Percentiles rank a stretch among this genome's conserved stretches.
phyloP scores from a whole-genome alignment of 2,797 vertebrate genomes.

The Scomberomorus guttatus region DNA sequence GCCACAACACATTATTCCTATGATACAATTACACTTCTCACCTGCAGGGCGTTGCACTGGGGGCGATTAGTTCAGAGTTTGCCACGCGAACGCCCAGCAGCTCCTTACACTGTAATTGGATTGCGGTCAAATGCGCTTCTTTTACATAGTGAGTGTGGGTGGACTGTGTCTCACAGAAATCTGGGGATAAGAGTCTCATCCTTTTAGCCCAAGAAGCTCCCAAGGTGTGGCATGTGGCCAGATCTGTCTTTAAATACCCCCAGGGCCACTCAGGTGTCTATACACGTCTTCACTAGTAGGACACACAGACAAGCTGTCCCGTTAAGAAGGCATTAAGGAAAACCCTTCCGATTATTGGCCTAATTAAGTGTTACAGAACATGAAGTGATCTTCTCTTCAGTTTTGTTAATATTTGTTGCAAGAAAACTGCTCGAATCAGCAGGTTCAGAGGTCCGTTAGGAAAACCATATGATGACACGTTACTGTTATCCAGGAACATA shows the following conservation, averaged over 20 bases:
- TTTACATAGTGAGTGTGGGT: constrained; percentile 37
- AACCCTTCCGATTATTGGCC: constrained; percentile 16
- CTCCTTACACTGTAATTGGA: constrained; percentile 69
- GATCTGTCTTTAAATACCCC: constrained; percentile 69
- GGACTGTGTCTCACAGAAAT: constrained; percentile 53
- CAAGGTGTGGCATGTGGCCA: constrained; percentile 58
- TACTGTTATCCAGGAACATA: background rate
- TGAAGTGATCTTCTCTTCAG: constrained; percentile 14
- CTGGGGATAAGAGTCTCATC: constrained; percentile 76
- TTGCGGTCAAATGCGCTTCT: constrained; percentile 58
- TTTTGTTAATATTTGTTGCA: background rate
- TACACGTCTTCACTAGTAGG: constrained; percentile 21
- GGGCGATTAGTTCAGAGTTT: constrained; percentile 23
- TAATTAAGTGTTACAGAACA: constrained; percentile 22
- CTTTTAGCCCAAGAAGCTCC: constrained; percentile 69
- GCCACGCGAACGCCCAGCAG: constrained; percentile 40
- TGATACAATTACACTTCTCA: constrained; percentile 41
- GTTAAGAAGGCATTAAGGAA: constrained; percentile 40
- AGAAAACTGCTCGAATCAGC: too few species aligned
- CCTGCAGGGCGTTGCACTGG: constrained; percentile 15
- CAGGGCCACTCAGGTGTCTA: constrained; percentile 38
- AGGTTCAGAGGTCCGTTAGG: background rate
- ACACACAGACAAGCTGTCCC: constrained; percentile 17
- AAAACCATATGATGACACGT: too few species aligned
- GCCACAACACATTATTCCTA: constrained; percentile 37